Evolutionary conservation across 2,888 invertebrate species (phyloP).

Genomic region (Drosophila birchii): DNA sequence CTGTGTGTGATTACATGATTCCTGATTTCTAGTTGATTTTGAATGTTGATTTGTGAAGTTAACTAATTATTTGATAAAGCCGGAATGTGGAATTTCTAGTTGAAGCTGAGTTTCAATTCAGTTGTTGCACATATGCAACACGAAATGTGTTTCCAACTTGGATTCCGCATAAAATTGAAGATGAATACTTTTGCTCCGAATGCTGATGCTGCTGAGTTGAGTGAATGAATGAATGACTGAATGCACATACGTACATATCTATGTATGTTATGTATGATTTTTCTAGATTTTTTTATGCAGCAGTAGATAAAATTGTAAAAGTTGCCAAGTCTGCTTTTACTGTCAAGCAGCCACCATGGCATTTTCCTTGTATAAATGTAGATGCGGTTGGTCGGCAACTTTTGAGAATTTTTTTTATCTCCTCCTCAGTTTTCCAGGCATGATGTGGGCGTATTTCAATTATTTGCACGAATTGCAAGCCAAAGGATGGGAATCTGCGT

Average conservation of each 20-base stretch:
- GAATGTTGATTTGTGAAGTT: constrained; percentile 1
- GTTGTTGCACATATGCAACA: neutral
- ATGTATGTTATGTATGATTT: constrained; percentile 4
- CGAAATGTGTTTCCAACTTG: constrained; percentile 10
- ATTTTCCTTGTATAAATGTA: constrained; percentile 30
- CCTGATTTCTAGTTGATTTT: neutral
- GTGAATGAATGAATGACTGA: constrained; percentile 20
- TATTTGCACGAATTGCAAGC: constrained; percentile 70
- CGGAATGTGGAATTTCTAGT: neutral
- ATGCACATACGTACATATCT: constrained; percentile 13
- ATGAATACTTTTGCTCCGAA: constrained; percentile 18
- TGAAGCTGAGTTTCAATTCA: constrained; percentile 6
- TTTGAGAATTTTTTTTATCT: constrained; percentile 37
- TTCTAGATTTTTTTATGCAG: constrained; percentile 30
- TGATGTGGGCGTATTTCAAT: constrained; percentile 71
- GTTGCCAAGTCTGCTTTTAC: constrained; percentile 50
- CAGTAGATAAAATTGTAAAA: constrained; percentile 56
- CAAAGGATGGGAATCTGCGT: constrained; percentile 34
- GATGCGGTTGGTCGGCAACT: constrained; percentile 33
- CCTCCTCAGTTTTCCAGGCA: constrained; percentile 2
- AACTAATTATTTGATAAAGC: neutral
- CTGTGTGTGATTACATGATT: neutral
- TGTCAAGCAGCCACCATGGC: constrained; percentile 53
- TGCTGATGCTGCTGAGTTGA: constrained; percentile 13
- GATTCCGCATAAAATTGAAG: constrained; percentile 23